Base-by-base conservation (phyloP, 1,140 invertebrate genomes). In the Leptopilina clavipes region DNA sequence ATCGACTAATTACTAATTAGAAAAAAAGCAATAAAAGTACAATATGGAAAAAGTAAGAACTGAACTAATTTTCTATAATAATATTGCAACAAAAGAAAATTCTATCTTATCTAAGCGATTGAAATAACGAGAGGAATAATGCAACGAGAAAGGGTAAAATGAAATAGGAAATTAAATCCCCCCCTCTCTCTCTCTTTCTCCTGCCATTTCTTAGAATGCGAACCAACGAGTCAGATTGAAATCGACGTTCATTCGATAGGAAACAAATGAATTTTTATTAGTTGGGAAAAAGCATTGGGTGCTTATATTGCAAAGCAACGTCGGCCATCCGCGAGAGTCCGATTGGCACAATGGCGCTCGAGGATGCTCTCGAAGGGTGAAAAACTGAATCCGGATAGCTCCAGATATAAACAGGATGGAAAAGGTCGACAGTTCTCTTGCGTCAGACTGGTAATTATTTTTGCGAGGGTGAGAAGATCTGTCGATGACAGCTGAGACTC, bases 181-280 rank as follows among this genome's bases (percentile, higher is more conserved):
- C n/a, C n/a, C n/a, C n/a, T n/a, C n/a, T n/a, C n/a, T 81, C 77
- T 73, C 77, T 76, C 79, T 48, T 5, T n/a, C 17, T 17, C 48
- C 1, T 52, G 14, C 25, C 7, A 54, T 54, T 54, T 54, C 48
- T 18, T 17, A n/a, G 70, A 71, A 9, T 8, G n/a, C 25, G 25
- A 1, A 71, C 14, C 9, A 31, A 72, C 3, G 45, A 81, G 75
- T 78, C 75, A 77, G 78, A 78, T 40, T 72, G 74, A 79, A 83
- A 81, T 79, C 76, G 78, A 78, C 76, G 73, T 78, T 75, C 78
- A 76, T 78, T 75, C 76, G 75, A 79, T 76, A 78, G 75, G 83
- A 85, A 83, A 86, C 85, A 84, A 88, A 88, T 89, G 84, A 89
- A 89, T 86, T 89, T 88, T 88, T 89, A 89, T 88, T 86, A 83